Conservation (phyloP, 2,888 invertebrate genomes). For the Campaea margaritaria region DNA sequence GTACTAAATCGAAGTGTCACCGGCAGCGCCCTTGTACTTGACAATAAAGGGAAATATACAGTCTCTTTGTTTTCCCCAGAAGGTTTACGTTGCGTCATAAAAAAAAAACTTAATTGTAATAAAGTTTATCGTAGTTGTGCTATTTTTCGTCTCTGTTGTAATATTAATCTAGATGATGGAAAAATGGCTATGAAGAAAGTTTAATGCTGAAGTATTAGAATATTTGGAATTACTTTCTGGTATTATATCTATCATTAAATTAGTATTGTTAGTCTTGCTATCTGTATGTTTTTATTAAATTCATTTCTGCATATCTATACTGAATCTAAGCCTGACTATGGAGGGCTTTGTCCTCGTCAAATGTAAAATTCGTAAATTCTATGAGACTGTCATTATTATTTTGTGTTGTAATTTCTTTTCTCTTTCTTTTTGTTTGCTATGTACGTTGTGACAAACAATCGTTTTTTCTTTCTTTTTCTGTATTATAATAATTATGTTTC, state of each 20-base stretch:
- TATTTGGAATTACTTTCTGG: background rate
- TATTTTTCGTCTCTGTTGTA: slow-evolving; percentile 23
- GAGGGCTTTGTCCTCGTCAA: no score
- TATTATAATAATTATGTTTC: no score
- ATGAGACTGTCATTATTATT: no score
- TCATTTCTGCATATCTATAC: no score
- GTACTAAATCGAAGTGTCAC: slow-evolving; percentile 81
- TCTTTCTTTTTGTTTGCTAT: no score
- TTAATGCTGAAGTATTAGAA: slow-evolving; percentile 9
- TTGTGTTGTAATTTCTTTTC: no score
- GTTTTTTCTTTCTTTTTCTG: no score
- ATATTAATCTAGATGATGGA: slow-evolving; percentile 16
- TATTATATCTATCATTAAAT: background rate
- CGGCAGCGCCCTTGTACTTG: slow-evolving; percentile 71
- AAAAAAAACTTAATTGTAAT: slow-evolving; percentile 44
- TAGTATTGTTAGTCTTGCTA: no score
- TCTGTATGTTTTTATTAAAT: no score
- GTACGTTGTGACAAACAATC: no score
- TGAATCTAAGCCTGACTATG: no score
- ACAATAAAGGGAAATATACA: slow-evolving; percentile 75
- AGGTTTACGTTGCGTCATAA: slow-evolving; percentile 44
- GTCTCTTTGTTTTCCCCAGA: slow-evolving; percentile 66
- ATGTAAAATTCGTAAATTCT: no score
- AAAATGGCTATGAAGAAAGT: slow-evolving; percentile 17
- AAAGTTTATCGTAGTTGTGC: slow-evolving; percentile 36